phyloP scores from a whole-genome alignment of 2,888 invertebrate genomes.

The Synanthedon vespiformis region DNA sequence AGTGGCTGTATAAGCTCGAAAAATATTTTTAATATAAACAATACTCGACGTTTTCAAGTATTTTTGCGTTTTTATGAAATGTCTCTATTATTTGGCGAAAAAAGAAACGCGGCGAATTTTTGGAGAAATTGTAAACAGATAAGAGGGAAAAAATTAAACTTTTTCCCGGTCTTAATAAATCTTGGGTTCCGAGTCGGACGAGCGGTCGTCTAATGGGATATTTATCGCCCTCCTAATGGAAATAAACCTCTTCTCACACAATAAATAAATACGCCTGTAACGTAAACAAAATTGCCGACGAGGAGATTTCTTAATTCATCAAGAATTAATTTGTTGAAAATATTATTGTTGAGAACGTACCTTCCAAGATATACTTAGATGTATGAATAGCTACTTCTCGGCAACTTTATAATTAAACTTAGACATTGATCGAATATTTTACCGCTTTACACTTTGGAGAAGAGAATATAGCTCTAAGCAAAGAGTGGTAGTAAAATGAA shows the following conservation, averaged over 20 bases:
- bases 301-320: constrained; percentile 3
- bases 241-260: constrained; percentile 38
- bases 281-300: constrained; percentile 30
- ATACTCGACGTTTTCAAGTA: not conserved
- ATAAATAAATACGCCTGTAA: constrained; percentile 39
- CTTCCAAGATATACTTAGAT: not conserved
- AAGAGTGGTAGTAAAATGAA: too few relatives aligned
- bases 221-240: constrained; percentile 48
- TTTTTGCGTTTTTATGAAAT: not conserved
- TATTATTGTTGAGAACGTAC: constrained; percentile 2
- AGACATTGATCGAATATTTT: not conserved
- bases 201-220: constrained; percentile 52
- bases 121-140: constrained; percentile 30
- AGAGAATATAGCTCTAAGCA: too few relatives aligned
- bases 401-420: not conserved
- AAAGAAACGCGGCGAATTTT: constrained; percentile 21
- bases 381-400: not conserved
- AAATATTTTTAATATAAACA: not conserved
- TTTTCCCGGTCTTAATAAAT: constrained; percentile 46
- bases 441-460: not conserved
- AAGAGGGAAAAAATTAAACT: constrained; percentile 35
- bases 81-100: not conserved
- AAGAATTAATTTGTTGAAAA: constrained; percentile 16
- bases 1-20: too few relatives aligned
- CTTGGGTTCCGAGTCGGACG: constrained; percentile 19